Percentiles rank a stretch among this genome's conserved stretches.
Evolutionary conservation across 1,140 invertebrate genomes (phyloP).

Genomic region (Gyrodactylus salaris): DNA sequence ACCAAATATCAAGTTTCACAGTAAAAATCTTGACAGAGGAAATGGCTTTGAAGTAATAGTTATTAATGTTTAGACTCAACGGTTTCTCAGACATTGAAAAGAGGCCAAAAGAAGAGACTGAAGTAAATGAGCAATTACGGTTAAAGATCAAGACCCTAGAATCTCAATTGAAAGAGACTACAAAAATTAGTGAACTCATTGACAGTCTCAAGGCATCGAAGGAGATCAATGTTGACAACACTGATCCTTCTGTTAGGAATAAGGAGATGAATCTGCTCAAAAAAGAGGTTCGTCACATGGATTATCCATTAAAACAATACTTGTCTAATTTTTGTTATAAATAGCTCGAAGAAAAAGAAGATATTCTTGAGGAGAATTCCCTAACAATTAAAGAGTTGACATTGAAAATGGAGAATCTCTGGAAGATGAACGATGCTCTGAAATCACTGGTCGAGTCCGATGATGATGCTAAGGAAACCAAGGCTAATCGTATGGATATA

Average conservation of each 20-base stretch:
- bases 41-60: too few relatives aligned
- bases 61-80: too few relatives aligned
- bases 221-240: neutral
- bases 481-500: neutral
- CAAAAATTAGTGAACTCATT: neutral
- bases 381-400: neutral
- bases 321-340: neutral
- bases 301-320: neutral
- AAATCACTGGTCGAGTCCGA: neutral
- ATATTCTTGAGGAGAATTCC: neutral
- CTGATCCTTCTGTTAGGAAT: neutral
- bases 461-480: neutral
- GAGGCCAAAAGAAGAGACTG: neutral
- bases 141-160: neutral
- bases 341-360: slow-evolving; percentile 4
- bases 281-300: neutral
- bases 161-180: neutral
- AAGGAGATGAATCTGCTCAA: slow-evolving; percentile 3
- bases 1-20: too few relatives aligned
- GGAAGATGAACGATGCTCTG: slow-evolving; percentile 7
- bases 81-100: neutral
- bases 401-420: neutral
- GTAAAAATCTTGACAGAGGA: too few relatives aligned
- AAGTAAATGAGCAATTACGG: neutral
- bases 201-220: neutral